Conservation (phyloP, 2,797 vertebrate genomes). For the Cyprinodon diabolis region DNA sequence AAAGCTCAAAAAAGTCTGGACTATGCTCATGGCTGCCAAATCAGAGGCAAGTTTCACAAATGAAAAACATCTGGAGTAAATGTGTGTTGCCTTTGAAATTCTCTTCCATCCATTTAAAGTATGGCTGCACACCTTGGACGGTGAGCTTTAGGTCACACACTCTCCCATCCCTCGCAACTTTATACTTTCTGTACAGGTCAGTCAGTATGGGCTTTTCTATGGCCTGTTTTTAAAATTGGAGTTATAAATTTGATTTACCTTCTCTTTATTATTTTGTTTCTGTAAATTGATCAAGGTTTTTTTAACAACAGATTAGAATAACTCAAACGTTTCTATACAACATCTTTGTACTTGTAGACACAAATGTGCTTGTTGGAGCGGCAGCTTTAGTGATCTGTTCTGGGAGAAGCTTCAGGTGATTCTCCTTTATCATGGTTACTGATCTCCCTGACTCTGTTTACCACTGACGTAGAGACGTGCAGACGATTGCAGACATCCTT, state of each 20-base stretch:
- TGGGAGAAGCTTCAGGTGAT: neutral
- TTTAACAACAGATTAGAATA: neutral
- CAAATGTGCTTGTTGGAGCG: neutral
- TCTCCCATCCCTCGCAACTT: neutral
- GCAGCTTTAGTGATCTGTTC: neutral
- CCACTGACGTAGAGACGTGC: neutral
- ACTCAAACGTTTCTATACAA: neutral
- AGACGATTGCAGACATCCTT: neutral
- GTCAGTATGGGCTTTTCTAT: too few species aligned
- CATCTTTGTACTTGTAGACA: too few species aligned
- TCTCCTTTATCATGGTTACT: neutral
- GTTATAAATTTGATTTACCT: too few species aligned
- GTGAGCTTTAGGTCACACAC: neutral
- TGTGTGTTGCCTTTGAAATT: neutral
- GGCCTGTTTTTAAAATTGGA: too few species aligned
- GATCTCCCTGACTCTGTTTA: neutral
- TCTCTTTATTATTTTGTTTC: too few species aligned
- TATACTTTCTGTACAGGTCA: too few species aligned
- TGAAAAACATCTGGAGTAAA: neutral
- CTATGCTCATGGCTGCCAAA: conserved; percentile 99
- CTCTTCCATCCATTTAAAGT: neutral
- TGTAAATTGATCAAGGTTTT: neutral
- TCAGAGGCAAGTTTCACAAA: conserved; percentile 85
- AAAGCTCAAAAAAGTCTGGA: conserved; percentile 99
- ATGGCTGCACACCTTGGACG: neutral